Base-by-base conservation (phyloP, 2,113 vertebrate genomes). In the Anser brachyrhynchus region DNA sequence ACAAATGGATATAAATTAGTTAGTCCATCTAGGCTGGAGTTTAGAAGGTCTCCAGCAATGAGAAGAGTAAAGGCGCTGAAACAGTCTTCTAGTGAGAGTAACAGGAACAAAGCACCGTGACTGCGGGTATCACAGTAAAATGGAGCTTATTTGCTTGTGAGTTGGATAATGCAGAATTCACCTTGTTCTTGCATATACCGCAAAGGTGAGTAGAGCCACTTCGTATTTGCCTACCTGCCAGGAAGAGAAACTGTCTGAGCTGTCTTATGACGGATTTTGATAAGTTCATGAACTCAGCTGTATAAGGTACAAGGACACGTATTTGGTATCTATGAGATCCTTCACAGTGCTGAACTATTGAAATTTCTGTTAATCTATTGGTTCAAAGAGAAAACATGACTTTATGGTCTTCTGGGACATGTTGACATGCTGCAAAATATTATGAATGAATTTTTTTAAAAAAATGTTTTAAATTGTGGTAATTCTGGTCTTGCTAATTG, bases 1-100 rank as follows among this genome's bases (percentile, higher is more conserved):
- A 94, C 46, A 96, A 94, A 90, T 87, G 94, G 91, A 91, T 97
- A 97, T 96, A 96, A 91, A 96, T 95, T 97, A 87, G 71, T 84
- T 85, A 52, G 85, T 46, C 64, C 49, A 64, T 79, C 31, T 49
- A 49, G 77, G 15, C 87, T 54, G 66, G 70, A 93, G 43, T 31
- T 89, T 44, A 87, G 78, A 46, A n/a, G 5, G 5, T 80, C 95
- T 92, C 73, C 92, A 78, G 44, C 18, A 35, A 72, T 76, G 57
- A 89, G 74, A 91, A 72, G 66, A 89, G 29, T 21, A 67, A 69
- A 82, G 37, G 73, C 77, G 67, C 83, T 72, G 81, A 28, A 82
- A 78, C 10, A 57, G 18, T 26, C 33, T 75, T 82, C 74, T 28
- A 72, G 49, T 46, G 35, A 87, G 26, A 65, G 86, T 84, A 77